Evolutionary conservation across 2,797 vertebrate species (phyloP).

Genomic region (Sus cebifrons): DNA sequence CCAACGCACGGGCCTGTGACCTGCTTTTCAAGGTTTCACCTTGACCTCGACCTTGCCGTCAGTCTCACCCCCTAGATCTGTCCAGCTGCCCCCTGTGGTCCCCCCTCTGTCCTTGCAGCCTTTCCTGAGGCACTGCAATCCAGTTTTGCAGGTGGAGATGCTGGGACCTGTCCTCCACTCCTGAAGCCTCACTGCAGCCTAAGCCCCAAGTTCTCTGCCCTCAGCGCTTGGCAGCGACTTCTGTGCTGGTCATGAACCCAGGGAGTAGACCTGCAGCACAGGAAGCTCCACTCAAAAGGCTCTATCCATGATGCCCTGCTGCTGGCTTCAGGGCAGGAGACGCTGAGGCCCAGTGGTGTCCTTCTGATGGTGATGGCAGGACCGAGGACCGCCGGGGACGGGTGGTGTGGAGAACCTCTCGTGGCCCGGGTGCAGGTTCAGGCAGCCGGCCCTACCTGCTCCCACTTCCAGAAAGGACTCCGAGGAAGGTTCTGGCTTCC

Average conservation of each 20-base stretch:
- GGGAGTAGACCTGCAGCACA: neutral
- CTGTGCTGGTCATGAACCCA: neutral
- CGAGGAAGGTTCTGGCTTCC: neutral
- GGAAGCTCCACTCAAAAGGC: neutral
- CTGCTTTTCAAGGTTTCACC: neutral
- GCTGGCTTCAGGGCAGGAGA: neutral
- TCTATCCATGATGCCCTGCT: neutral
- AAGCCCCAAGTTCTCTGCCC: neutral
- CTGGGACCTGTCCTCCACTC: neutral
- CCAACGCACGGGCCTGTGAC: conserved; percentile 6
- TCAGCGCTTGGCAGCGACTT: neutral
- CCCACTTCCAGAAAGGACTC: neutral
- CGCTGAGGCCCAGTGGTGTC: neutral
- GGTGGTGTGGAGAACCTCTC: no score
- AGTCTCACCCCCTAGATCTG: neutral
- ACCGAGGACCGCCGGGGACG: neutral
- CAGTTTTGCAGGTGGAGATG: neutral
- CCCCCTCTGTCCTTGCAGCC: neutral
- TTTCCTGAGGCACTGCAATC: neutral
- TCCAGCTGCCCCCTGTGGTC: neutral
- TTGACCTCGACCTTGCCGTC: neutral
- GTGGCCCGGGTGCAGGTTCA: neutral
- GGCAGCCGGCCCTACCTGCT: neutral
- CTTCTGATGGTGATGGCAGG: neutral
- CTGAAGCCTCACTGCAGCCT: neutral